Evolutionary conservation across 2,888 invertebrate species (phyloP).

Genomic region (Aspidiotus destructor): DNA sequence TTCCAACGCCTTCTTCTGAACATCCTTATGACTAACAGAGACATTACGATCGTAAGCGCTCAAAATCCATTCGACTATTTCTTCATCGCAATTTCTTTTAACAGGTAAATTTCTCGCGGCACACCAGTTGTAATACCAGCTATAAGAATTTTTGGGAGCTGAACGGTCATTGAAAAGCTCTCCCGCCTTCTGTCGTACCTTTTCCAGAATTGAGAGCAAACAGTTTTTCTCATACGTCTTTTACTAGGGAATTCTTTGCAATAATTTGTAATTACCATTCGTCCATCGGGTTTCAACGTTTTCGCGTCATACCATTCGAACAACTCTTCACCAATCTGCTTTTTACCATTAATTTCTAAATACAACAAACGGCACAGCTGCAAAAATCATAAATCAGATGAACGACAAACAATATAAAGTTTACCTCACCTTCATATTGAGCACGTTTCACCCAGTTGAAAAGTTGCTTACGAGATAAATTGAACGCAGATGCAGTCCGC

Average conservation of each 20-base stretch:
- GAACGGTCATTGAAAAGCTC: slow-evolving; percentile 3
- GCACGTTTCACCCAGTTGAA: slow-evolving; percentile 19
- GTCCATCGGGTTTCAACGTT: slow-evolving; percentile 5
- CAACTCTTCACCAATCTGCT: slow-evolving; percentile 1
- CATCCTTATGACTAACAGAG: slow-evolving; percentile 12
- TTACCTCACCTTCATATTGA: slow-evolving; percentile 4
- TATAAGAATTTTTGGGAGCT: neutral
- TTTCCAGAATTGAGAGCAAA: neutral
- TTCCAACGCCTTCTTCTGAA: slow-evolving; percentile 15
- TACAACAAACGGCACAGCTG: neutral
- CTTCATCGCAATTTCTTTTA: slow-evolving; percentile 16
- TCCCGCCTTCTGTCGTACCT: slow-evolving; percentile 19
- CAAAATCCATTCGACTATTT: slow-evolving; percentile 19
- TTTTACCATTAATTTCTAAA: neutral
- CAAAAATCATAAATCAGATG: neutral
- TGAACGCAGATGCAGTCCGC: slow-evolving; percentile 19
- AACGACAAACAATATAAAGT: too few relatives aligned
- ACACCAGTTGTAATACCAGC: slow-evolving; percentile 26
- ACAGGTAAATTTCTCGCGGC: slow-evolving; percentile 3
- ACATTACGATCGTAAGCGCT: slow-evolving; percentile 11
- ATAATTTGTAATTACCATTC: neutral
- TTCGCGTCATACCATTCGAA: slow-evolving; percentile 15
- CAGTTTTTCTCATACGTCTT: too few relatives aligned
- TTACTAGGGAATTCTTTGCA: too few relatives aligned
- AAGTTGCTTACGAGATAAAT: slow-evolving; percentile 19